A percentile compares a stretch with the other conserved stretches of the same genome.
These are phyloP conservation scores for Axis porcinus DNA, from an alignment of 2,113 vertebrate species.

Conservation along the genomic window DNA sequence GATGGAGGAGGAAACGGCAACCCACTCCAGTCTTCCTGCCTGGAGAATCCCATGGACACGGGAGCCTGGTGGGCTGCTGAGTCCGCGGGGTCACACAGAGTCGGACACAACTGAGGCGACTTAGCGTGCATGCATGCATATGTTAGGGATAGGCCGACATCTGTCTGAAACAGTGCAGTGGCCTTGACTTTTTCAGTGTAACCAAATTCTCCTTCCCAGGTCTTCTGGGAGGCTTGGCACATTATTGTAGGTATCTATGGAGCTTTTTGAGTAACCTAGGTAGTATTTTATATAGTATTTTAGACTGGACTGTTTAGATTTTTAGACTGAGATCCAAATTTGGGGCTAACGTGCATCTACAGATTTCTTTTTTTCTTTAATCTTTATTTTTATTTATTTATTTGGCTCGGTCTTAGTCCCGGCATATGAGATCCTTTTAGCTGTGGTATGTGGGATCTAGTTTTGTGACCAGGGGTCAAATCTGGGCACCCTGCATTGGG, in stretches of 20 bases:
- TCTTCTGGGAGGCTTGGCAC: background rate
- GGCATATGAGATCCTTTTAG: background rate
- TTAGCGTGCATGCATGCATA: background rate
- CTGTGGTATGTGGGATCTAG: background rate
- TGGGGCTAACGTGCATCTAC: background rate
- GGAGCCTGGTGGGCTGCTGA: background rate
- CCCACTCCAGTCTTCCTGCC: background rate
- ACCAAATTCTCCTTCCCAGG: background rate
- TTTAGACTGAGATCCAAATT: background rate
- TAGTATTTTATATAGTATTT: background rate
- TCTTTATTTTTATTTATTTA: background rate
- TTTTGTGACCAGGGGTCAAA: background rate
- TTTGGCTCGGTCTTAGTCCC: background rate
- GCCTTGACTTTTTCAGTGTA: background rate
- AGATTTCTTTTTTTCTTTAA: background rate
- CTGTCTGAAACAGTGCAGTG: background rate
- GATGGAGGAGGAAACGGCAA: background rate
- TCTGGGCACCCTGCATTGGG: background rate
- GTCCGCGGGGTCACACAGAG: background rate
- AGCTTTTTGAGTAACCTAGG: background rate
- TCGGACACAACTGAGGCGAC: accelerated
- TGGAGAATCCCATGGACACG: background rate
- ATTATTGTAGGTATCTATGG: background rate
- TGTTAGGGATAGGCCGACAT: background rate
- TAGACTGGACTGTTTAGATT: background rate